Base-by-base conservation (phyloP, 2,888 invertebrate species). In the Creontiades dilutus region DNA sequence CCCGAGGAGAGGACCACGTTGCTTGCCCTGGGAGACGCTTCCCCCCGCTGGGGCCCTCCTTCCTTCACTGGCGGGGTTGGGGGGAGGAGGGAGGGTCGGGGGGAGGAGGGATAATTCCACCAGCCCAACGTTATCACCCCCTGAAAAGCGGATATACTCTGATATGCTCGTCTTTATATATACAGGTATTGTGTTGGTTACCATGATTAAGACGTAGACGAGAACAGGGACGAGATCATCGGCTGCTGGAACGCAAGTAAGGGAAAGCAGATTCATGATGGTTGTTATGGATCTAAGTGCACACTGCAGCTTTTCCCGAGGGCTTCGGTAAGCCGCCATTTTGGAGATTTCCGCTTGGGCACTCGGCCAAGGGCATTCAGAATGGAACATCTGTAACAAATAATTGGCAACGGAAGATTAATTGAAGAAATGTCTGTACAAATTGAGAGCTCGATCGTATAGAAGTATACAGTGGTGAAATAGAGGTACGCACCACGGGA, bases 211-310 rank as follows among this genome's bases (percentile, higher is more conserved):
- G 91, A 99, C 98, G 94, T 97, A 99, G 91, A 99, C 98, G 91
- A 99, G 95, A 37, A 99, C 98, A 0, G 99, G 99, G 92, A 98
- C 97, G 93, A 99, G 96, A 94, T 99, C 99, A 94, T 99, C 99
- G 0, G 98, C 97, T 1, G 99, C 97, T 46, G 98, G 96, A 28
- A 96, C 95, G 85, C 97, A 96, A 68, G 97, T 96, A 94, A 99
- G 95, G 47, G 97, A 96, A 91, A 99, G 94, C 92, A 99, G 95
- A 93, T 98, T 97, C 96, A 99, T 98, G 92, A 99, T 98, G 91
- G 98, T 97, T 55, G 96, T 96, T 92, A 98, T 97, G 93, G 99
- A 98, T 87, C 98, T 95, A 93, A 96, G 95, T 52, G 98, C 95
- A 93, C 98, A 98, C 92, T 95, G 94, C 90, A 97, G 94, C 94